Base-by-base conservation (phyloP, 2,797 vertebrate species). In the Gallirallus australis region DNA sequence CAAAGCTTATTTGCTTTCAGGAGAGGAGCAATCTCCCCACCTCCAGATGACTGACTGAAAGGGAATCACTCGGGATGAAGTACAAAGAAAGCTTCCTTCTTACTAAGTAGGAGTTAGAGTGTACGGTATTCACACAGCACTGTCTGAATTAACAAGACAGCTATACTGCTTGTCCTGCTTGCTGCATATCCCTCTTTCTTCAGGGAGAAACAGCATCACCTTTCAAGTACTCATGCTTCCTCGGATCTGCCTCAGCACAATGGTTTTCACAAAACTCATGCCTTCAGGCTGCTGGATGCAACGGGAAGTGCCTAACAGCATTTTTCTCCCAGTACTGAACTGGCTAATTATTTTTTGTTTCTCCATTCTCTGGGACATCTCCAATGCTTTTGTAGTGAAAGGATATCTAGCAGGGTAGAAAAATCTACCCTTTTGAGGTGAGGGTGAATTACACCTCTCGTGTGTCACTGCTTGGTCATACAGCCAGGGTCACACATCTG, bases 1-100 rank as follows among this genome's bases (percentile, higher is more conserved):
- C 28, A 75, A 76, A 79, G 15, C 73, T 92, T 68, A 89, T 92
- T 92, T 93, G 50, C 77, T 94, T 82, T 92, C 94, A 79, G 63
- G 72, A 78, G 21, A 79, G 31, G 11, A 65, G 40, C 69, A 53
- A 45, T 60, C 42, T 82, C 60, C 16, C 66, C 89, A 81, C 50
- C 83, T 89, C 33, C 83, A 76, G 63, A 54, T 82, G 59, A 57
- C 59, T 28, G 57, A 61, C 35, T 94, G 86, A 82, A 90, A 73
- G 54, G 60, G 68, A 69, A 89, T 79, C 54, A 40, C 21, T 30
- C 2, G 4, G 60, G 63, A 91, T 80, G 69, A 86, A 78, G 37
- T 0, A 54, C 39, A 63, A 69, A 86, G 39, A 27, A 71, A 89
- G 37, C 24, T 87, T 69, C 57, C 31, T 45, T 63, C 81, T 75